Conservation (phyloP, 2,888 invertebrate species). For the Synergus japonicus region DNA sequence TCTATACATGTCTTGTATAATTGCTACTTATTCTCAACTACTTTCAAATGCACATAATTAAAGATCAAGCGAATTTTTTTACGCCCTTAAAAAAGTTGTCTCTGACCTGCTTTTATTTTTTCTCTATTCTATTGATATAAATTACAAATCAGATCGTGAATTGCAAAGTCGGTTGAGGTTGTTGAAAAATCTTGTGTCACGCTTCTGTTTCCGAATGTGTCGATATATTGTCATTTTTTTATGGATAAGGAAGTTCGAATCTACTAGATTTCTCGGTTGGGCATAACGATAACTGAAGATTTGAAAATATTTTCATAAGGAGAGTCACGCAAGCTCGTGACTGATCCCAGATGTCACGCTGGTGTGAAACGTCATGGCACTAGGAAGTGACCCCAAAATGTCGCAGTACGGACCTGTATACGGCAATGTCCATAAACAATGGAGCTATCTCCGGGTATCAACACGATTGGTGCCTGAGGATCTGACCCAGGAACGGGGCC, state of each 20-base stretch:
- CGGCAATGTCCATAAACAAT: constrained; percentile 73
- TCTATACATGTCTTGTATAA: constrained; percentile 1
- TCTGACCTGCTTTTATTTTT: not conserved
- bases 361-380: constrained; percentile 71
- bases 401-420: constrained; percentile 63
- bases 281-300: constrained; percentile 28
- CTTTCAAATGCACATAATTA: constrained; percentile 10
- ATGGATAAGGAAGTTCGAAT: not conserved
- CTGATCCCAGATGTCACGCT: constrained; percentile 67
- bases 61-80: not conserved
- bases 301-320: constrained; percentile 42
- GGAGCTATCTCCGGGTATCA: constrained; percentile 72
- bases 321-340: constrained; percentile 46
- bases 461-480: constrained; percentile 68
- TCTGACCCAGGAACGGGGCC: constrained; percentile 71
- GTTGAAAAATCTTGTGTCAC: not conserved
- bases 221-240: constrained; percentile 3
- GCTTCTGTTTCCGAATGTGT: not conserved
- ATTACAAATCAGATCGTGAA: not conserved
- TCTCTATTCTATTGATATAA: not conserved
- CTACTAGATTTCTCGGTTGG: constrained; percentile 7
- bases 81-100: not conserved
- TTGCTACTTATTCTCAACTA: constrained; percentile 17
- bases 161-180: not conserved
- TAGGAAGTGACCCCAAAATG: constrained; percentile 74